Base-by-base conservation (phyloP, 92 coral and sea anemone genomes). In the Porites rus region DNA sequence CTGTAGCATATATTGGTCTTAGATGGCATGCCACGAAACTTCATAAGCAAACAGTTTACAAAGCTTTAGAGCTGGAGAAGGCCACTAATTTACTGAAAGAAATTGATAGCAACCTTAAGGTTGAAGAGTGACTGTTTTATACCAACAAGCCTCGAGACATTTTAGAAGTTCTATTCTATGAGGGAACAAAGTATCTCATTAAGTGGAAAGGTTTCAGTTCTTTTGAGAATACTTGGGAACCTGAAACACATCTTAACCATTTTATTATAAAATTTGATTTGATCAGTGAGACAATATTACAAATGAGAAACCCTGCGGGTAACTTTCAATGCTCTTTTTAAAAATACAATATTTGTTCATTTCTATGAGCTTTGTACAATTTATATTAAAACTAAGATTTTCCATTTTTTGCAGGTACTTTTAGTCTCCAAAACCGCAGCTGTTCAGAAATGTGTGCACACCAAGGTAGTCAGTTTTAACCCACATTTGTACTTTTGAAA, bases 21-120 rank as follows among this genome's bases (percentile, higher is more conserved):
- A 14, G 90, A 91, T 56, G 84, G 87, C 78, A 63, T 81, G 72
- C 84, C 85, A 16, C 86, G 86, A 20, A 76, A 63, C 74, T 83
- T 83, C 63, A 43, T 83, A 83, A 83, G 56, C 80, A 64, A 73
- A 73, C 72, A 72, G 87, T 28, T 14, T 24, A 73, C 46, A 19
- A 62, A 72, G 78, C 87, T 25, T 46, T 83, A 2, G n/a, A 38
- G 46, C 46, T 38, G 46, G 2, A 70, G 70, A 82, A 82, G 50
- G 18, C 59, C 21, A 22, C 28, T 7, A 59, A 72, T 56, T 80
- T 90, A 28, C 59, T 83, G 75, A 68, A 72, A 74, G 67, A 70
- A 38, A 19, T 83, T 73, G 87, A 83, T 13, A 43, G 28, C 16
- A 61, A n/a, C 72, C 65, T 83, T 50, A 38, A 73, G 18, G 43